Base-by-base conservation (phyloP, 2,113 vertebrate genomes). In the Pterocles burchelli region DNA sequence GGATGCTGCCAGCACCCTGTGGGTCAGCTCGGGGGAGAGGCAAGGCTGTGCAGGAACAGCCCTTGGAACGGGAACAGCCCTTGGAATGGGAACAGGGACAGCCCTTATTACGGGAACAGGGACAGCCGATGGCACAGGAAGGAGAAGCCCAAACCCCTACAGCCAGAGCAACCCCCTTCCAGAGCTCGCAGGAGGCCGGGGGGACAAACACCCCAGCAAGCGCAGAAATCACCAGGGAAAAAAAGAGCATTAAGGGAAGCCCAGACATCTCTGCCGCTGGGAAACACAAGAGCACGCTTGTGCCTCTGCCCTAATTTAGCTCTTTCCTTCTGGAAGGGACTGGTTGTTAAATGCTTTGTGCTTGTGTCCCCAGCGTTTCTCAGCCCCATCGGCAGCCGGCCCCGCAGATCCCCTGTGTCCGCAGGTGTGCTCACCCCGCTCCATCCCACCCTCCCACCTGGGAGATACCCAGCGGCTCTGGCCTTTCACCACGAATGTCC, bases 321-420 rank as follows among this genome's bases (percentile, higher is more conserved):
- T 91, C 36, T 65, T 91, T 85, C 71, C 49, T 70, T 88, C 78
- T 84, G 71, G 88, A 91, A 96, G 87, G 49, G 71, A 62, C 67
- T 85, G 61, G 61, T 76, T 75, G 76, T 76, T 73, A 75, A 72
- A 88, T 34, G 49, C 94, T 94, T 93, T 91, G 85, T 90, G 89
- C 38, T 92, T 5, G 1, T 83, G 71, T 67, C 62, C 83, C 86
- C 0, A 1, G 90, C 48, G 46, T 77, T 74, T 76, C 80, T 52
- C 89, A 90, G 75, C 55, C 67, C 73, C 6, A 5, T 18, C 2
- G 6, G 52, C 79, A 14, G 4, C 67, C 2, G 2, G 87, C 66
- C 51, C 58, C 2, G 2, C 0, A 2, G 66, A 73, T 65, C 26
- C 65, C 71, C 95, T 31, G 55, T 3, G 5, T 85, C 77, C 4